Conservation (phyloP, 2,113 vertebrate species). For the Cyphomyrus plagiostoma region DNA sequence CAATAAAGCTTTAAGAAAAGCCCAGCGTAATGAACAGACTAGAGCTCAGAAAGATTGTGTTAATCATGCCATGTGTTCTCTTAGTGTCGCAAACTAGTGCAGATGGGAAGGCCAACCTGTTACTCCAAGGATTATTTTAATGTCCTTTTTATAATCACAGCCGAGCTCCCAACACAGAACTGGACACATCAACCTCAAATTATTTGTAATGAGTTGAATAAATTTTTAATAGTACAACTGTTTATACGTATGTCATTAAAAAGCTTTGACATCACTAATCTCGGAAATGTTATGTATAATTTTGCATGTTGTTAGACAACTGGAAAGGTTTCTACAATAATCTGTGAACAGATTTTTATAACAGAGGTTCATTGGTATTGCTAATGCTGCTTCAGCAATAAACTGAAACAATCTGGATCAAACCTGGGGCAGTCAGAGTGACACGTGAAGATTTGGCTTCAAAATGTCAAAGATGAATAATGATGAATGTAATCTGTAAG, state of each 20-base stretch:
- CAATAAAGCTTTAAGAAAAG: constrained; percentile 1
- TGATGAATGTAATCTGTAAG: not conserved
- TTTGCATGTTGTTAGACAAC: not conserved
- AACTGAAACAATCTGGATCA: not conserved
- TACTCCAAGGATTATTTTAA: not conserved
- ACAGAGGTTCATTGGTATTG: not conserved
- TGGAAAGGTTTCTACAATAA: not conserved
- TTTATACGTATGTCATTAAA: not conserved
- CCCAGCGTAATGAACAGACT: not conserved
- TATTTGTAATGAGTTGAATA: not conserved
- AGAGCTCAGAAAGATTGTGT: not conserved
- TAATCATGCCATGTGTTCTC: not conserved
- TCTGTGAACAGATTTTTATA: not conserved
- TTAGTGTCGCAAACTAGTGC: not conserved
- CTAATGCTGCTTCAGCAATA: not conserved
- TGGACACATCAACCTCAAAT: not conserved
- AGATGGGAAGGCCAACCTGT: not conserved
- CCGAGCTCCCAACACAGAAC: not conserved
- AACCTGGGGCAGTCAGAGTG: not conserved
- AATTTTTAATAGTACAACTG: not conserved
- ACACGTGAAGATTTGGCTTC: not conserved
- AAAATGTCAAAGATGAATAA: not conserved
- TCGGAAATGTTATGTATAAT: not conserved
- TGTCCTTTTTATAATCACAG: not conserved
- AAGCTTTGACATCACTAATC: not conserved